phyloP scores from a whole-genome alignment of 2,113 vertebrate species.

The Onychostoma macrolepis region DNA sequence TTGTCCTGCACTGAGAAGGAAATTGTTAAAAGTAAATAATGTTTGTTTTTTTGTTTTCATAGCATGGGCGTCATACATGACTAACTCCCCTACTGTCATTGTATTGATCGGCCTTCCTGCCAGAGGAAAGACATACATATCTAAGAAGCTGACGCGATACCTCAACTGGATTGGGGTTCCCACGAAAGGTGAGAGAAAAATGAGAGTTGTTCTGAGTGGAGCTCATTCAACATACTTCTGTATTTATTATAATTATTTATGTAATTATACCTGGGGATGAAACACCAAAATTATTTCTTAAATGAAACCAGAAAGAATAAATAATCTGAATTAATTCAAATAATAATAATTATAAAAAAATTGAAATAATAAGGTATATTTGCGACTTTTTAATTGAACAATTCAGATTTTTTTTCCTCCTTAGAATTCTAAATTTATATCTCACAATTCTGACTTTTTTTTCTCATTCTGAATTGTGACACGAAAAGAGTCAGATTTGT shows the following conservation, averaged over 20 bases:
- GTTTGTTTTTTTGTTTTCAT: slow-evolving; percentile 39
- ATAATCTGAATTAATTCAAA: not conserved
- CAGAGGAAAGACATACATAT: slow-evolving; percentile 91
- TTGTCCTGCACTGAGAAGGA: not conserved
- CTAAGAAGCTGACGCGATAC: slow-evolving; percentile 97
- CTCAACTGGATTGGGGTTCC: slow-evolving; percentile 99
- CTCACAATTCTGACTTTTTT: too few relatives aligned
- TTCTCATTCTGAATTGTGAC: too few relatives aligned
- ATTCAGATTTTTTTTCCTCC: too few relatives aligned
- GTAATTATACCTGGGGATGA: not conserved
- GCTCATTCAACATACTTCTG: not conserved
- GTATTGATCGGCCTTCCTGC: slow-evolving; percentile 97
- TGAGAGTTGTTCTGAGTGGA: not conserved
- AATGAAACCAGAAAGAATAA: not conserved
- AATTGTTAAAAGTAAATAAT: not conserved
- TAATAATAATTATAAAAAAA: too few relatives aligned
- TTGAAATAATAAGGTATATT: too few relatives aligned
- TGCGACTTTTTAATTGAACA: too few relatives aligned
- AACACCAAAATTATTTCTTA: not conserved
- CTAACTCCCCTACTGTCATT: slow-evolving; percentile 93
- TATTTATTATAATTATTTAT: not conserved
- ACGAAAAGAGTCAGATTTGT: too few relatives aligned
- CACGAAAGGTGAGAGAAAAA: slow-evolving; percentile 86
- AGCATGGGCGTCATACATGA: slow-evolving; percentile 99
- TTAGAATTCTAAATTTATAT: too few relatives aligned